Base-by-base conservation (phyloP, 2,113 vertebrate genomes). In the Pterocles burchelli region DNA sequence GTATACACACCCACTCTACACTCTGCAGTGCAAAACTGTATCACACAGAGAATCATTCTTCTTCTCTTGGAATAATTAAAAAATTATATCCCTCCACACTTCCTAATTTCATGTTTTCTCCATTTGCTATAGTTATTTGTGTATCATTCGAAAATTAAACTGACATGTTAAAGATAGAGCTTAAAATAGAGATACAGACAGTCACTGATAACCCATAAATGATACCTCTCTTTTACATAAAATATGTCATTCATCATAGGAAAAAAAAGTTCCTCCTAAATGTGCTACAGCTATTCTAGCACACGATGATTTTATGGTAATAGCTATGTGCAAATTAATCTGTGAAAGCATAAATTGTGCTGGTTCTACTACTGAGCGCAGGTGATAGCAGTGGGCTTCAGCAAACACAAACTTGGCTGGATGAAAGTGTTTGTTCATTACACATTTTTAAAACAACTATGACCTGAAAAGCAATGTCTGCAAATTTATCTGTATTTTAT, bases 281-380 rank as follows among this genome's bases (percentile, higher is more conserved):
- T 9, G 24, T 57, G 26, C 18, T 78, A 75, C 8, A 38, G 45
- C 9, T 57, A 20, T 25, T 72, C 88, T 61, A 65, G 19, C 82
- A 65, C 8, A 24, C 5, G 7, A 55, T 70, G 13, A 73, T 85
- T 74, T 74, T 49, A 76, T 24, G 3, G 31, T 28, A 81, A 36
- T 28, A 84, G 21, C 17, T 66, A 48, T 9, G 20, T 54, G 21
- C 36, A 90, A 84, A 61, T 48, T 26, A 57, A 7, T 46, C 67
- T 0, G 5, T n/a, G n/a, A 76, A 93, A 89, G 33, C n/a, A 62
- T 11, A 36, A 57, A 67, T 17, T 76, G 24, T 62, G 33, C 33
- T 75, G 4, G 17, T 73, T 70, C 51, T 70, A 65, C 20, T 55
- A 43, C 1, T 0, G 0, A 73, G 11, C 2, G 17, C 1, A 3